Conservation (phyloP, 2,888 invertebrate species). For the Fissipunctia ypsillon region DNA sequence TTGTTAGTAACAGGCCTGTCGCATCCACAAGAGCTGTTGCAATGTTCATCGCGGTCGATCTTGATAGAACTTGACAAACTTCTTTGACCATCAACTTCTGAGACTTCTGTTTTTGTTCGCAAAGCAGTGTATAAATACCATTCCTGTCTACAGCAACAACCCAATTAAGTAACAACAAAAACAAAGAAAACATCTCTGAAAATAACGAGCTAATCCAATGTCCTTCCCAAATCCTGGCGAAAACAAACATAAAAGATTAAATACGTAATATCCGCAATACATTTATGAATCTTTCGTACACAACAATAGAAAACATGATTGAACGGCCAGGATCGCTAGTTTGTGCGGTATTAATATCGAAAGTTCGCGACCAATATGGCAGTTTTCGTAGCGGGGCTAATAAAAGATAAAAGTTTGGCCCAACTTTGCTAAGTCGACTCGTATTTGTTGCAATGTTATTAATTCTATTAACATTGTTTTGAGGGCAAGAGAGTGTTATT, state of each 20-base stretch:
- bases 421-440: conserved; percentile 77
- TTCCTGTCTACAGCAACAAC: conserved; percentile 10
- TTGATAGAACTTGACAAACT: background rate
- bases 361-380: conserved; percentile 78
- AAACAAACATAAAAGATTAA: conserved; percentile 60
- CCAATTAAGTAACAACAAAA: conserved; percentile 46
- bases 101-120: background rate
- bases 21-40: background rate
- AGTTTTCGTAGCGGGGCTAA: conserved; percentile 72
- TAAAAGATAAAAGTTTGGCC: conserved; percentile 79
- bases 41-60: too few relatives aligned
- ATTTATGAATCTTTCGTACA: conserved; percentile 58
- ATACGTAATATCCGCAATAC: conserved; percentile 61
- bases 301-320: conserved; percentile 59
- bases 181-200: conserved; percentile 32
- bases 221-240: conserved; percentile 40
- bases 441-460: conserved; percentile 73
- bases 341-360: conserved; percentile 76
- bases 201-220: conserved; percentile 56
- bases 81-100: background rate
- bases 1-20: background rate
- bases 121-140: conserved; percentile 12
- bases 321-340: conserved; percentile 63
- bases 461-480: conserved; percentile 52
- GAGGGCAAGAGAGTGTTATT: background rate